Evolutionary conservation across 2,113 vertebrate genomes (phyloP).

Genomic region (Polypterus bichir): DNA sequence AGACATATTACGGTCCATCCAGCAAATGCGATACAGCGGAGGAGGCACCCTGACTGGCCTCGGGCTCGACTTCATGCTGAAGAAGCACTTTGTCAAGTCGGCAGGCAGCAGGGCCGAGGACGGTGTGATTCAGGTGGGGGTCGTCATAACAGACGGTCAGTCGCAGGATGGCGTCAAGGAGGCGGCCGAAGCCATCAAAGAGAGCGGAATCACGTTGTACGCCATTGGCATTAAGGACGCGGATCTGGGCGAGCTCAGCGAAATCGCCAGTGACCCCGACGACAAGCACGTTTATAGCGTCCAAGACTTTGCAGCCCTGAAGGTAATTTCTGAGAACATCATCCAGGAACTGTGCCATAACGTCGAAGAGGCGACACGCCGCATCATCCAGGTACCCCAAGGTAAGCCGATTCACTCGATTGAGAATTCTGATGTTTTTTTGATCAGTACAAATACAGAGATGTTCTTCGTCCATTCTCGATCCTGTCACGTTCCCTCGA

Average conservation of each 20-base stretch:
- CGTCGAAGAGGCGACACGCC: constrained; percentile 34
- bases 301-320: constrained; percentile 31
- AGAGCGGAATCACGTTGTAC: constrained; percentile 29
- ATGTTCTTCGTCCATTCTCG: too few species aligned
- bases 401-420: constrained; percentile 21
- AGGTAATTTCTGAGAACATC: constrained; percentile 32
- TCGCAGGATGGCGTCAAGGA: constrained; percentile 24
- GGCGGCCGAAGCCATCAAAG: constrained; percentile 11
- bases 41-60: constrained; percentile 23
- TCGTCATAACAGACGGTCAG: constrained; percentile 30
- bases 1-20: constrained; percentile 22
- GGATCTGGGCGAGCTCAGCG: constrained; percentile 34
- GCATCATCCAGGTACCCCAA: constrained; percentile 19
- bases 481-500: too few species aligned
- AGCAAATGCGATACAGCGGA: constrained; percentile 22
- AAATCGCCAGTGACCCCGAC: constrained; percentile 41
- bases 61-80: constrained; percentile 30
- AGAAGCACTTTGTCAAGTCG: constrained; percentile 29
- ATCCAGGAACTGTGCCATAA: constrained; percentile 47
- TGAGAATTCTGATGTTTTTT: too few species aligned
- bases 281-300: constrained; percentile 42
- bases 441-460: too few species aligned
- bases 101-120: constrained; percentile 22
- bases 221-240: constrained; percentile 25
- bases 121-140: constrained; percentile 25